phyloP scores from a whole-genome alignment of 2,888 invertebrate species.

The Drosophila nr. perissopoda region DNA sequence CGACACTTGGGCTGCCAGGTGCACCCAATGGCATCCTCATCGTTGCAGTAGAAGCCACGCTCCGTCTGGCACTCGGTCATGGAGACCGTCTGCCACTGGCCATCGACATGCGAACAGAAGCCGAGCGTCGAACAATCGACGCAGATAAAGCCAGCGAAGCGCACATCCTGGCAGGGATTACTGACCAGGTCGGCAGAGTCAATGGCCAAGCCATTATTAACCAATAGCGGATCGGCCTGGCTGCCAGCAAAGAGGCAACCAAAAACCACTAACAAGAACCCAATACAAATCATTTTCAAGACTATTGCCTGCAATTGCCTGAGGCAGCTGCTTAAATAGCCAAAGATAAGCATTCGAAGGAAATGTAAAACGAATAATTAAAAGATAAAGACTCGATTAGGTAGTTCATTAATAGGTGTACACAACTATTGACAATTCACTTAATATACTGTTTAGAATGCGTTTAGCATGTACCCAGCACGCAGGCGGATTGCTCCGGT shows the following conservation, averaged over 20 bases:
- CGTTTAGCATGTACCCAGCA: slow-evolving; percentile 73
- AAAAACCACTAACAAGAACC: slow-evolving; percentile 28
- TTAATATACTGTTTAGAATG: slow-evolving; percentile 19
- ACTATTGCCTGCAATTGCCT: slow-evolving; percentile 33
- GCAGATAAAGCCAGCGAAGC: slow-evolving; percentile 71
- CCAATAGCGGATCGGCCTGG: background rate
- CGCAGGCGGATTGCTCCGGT: slow-evolving; percentile 69
- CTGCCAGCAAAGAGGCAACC: slow-evolving; percentile 1
- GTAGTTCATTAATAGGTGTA: slow-evolving; percentile 22
- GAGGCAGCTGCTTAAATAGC: slow-evolving; percentile 47
- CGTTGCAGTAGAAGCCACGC: slow-evolving; percentile 70
- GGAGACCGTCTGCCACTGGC: slow-evolving; percentile 61
- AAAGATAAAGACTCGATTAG: slow-evolving; percentile 43
- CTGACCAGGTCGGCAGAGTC: slow-evolving; percentile 43
- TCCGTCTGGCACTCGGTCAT: slow-evolving; percentile 62
- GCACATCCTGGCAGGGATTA: slow-evolving; percentile 74
- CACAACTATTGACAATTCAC: slow-evolving; percentile 15
- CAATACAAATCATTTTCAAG: slow-evolving; percentile 44
- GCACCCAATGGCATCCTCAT: slow-evolving; percentile 66
- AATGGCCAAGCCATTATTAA: slow-evolving; percentile 21
- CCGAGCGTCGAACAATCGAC: slow-evolving; percentile 70
- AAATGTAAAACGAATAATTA: slow-evolving; percentile 46
- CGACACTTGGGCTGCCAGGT: slow-evolving; percentile 64
- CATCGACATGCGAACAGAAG: slow-evolving; percentile 62
- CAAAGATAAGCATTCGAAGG: slow-evolving; percentile 9